Evolutionary conservation across 2,113 vertebrate species (phyloP).

Genomic region (Charina bottae): DNA sequence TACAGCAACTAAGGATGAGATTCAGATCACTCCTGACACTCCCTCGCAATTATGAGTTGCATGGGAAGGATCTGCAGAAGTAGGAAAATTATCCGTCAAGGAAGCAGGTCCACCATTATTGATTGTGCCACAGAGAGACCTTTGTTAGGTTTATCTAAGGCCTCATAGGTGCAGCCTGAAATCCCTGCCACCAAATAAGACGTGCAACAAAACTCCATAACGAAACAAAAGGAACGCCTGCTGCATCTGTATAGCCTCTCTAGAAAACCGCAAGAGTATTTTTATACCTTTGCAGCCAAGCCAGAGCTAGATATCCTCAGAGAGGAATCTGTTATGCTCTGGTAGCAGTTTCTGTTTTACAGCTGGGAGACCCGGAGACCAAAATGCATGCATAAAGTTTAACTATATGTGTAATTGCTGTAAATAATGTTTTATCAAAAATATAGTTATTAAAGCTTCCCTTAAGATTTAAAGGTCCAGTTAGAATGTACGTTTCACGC

Average conservation of each 20-base stretch:
- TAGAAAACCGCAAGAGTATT: conserved; percentile 58
- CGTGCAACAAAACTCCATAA: conserved; percentile 32
- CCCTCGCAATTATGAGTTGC: background rate
- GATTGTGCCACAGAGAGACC: background rate
- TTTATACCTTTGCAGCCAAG: conserved; percentile 61
- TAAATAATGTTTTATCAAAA: conserved; percentile 72
- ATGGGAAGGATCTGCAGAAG: background rate
- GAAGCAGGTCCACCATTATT: background rate
- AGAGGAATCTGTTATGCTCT: conserved; percentile 67
- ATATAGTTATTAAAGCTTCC: conserved; percentile 67
- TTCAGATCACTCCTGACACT: background rate
- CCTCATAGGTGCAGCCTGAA: background rate
- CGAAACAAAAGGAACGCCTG: conserved; percentile 28
- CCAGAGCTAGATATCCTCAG: conserved; percentile 61
- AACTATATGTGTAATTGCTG: conserved; percentile 65
- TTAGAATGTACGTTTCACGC: conserved; percentile 37
- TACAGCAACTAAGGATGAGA: background rate
- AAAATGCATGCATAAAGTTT: conserved; percentile 65
- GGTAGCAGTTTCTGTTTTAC: conserved; percentile 60
- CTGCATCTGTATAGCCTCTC: conserved; percentile 59
- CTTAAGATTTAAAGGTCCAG: conserved; percentile 66
- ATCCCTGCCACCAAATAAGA: background rate
- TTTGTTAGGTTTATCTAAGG: background rate
- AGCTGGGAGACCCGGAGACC: conserved; percentile 60
- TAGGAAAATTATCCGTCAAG: background rate